A percentile compares a stretch with the other conserved stretches of the same genome.
These are phyloP conservation scores for Rhyacophila evoluta DNA, from an alignment of 2,888 invertebrate species.

Conservation along the genomic window DNA sequence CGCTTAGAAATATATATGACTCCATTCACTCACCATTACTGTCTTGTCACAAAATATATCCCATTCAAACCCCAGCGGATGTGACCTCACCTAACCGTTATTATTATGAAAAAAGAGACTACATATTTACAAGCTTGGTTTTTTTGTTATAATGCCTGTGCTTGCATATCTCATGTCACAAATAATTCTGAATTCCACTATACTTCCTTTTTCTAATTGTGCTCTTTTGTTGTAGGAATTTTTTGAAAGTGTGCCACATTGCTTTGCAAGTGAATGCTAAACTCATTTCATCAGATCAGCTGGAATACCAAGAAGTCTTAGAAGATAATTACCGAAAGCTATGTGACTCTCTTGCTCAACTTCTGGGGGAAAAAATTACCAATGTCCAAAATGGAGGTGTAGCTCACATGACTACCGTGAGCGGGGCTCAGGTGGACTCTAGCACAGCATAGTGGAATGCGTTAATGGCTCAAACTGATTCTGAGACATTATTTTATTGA, in stretches of 20 bases:
- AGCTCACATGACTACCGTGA: slow-evolving; percentile 83
- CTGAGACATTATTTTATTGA: not conserved
- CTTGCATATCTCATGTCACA: no score
- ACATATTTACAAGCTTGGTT: no score
- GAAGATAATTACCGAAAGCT: slow-evolving; percentile 89
- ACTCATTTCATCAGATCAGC: slow-evolving; percentile 89
- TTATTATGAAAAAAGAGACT: no score
- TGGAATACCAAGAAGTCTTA: slow-evolving; percentile 91
- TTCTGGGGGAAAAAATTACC: slow-evolving; percentile 81
- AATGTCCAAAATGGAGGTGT: slow-evolving; percentile 79
- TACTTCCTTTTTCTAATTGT: no score
- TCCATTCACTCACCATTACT: no score
- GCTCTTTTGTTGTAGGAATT: slow-evolving; percentile 77
- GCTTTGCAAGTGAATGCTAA: slow-evolving; percentile 91
- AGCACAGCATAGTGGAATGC: slow-evolving; percentile 76
- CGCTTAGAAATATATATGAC: no score
- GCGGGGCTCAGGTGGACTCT: slow-evolving; percentile 83
- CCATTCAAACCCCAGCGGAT: no score
- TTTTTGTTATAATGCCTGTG: no score
- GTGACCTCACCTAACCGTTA: no score
- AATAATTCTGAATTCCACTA: no score
- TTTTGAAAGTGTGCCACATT: slow-evolving; percentile 90
- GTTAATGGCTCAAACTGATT: not conserved
- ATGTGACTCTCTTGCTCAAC: slow-evolving; percentile 79
- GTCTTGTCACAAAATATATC: no score